Percentiles rank a stretch among this genome's conserved stretches.
Evolutionary conservation across 2,888 invertebrate genomes (phyloP).

Genomic region (Phlogophora meticulosa): DNA sequence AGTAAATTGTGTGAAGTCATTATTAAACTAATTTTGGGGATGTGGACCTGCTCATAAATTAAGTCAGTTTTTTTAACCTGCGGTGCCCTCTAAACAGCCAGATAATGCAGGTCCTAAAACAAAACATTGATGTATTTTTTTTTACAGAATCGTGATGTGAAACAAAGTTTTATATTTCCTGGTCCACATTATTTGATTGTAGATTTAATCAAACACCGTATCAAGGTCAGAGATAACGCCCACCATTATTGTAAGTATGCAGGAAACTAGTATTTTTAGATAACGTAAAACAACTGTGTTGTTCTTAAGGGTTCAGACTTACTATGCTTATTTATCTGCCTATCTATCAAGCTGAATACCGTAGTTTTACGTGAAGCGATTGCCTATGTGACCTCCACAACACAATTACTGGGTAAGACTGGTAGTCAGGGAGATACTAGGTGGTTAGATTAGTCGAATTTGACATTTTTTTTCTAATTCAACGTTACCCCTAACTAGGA

Average conservation of each 20-base stretch:
- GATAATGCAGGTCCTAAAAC: slow-evolving; percentile 3
- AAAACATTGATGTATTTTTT: slow-evolving; percentile 18
- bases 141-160: slow-evolving; percentile 35
- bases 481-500: too few species aligned
- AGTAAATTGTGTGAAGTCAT: too few species aligned
- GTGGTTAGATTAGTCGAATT: too few species aligned
- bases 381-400: too few species aligned
- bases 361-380: too few species aligned
- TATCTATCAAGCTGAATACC: too few species aligned
- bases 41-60: too few species aligned
- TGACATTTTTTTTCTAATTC: too few species aligned
- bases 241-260: not conserved
- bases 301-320: not conserved
- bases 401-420: too few species aligned
- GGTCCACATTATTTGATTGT: slow-evolving; percentile 34
- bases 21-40: not conserved
- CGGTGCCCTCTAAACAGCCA: not conserved
- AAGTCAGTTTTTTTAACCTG: not conserved
- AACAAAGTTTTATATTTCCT: slow-evolving; percentile 33
- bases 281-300: not conserved
- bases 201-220: slow-evolving; percentile 31
- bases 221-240: slow-evolving; percentile 28
- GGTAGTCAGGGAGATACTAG: too few species aligned
- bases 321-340: too few species aligned
- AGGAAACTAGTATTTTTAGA: not conserved